Percentiles rank a stretch among this genome's conserved stretches.
Conservation (phyloP, 2,113 vertebrate species). For the Cyprinus carpio region DNA sequence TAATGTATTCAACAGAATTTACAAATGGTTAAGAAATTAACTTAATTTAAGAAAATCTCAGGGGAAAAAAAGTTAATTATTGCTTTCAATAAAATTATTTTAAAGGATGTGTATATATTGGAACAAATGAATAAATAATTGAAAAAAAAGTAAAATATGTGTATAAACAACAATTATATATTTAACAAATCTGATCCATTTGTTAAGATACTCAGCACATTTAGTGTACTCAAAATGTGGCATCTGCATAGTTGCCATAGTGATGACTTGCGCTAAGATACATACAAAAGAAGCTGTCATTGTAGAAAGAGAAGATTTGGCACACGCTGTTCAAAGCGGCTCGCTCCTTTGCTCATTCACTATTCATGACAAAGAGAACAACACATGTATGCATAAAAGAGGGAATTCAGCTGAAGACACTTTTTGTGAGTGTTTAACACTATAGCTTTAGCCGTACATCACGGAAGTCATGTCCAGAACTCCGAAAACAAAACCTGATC, state of each 20-base stretch:
- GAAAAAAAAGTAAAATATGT: too few relatives aligned
- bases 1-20: too few relatives aligned
- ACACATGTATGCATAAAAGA: background rate
- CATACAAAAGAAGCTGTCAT: conserved; percentile 5
- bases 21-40: too few relatives aligned
- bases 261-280: background rate
- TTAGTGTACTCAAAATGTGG: background rate
- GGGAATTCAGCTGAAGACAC: background rate
- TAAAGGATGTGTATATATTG: too few relatives aligned
- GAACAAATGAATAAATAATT: background rate
- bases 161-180: too few relatives aligned
- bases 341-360: background rate
- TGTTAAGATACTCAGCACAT: background rate
- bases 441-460: background rate
- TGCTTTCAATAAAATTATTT: too few relatives aligned
- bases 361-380: background rate
- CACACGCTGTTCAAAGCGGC: background rate
- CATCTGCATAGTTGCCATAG: background rate
- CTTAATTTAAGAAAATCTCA: too few relatives aligned
- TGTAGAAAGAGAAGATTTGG: background rate
- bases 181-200: background rate
- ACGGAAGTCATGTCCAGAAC: background rate
- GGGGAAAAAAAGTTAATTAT: too few relatives aligned
- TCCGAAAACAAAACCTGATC: background rate
- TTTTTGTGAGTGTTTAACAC: background rate